Evolutionary conservation across 1,140 invertebrate species (phyloP), one percentile per base, ranked within the genome.

Genomic region (Aleiodes sp.): DNA sequence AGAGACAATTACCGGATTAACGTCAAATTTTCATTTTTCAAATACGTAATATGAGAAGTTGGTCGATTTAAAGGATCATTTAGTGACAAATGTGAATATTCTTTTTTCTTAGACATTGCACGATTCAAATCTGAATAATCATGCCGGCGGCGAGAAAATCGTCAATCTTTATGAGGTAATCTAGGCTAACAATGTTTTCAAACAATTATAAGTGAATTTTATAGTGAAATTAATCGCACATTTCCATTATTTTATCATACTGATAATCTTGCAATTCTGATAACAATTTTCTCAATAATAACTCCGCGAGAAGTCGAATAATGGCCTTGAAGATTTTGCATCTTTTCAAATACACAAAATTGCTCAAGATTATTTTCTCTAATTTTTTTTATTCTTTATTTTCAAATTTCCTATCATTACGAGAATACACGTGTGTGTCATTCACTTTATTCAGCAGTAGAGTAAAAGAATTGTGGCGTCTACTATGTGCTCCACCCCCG

Each of bases 131-230:
- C 2, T 24, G 1, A 16, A 52, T 24, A 26, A 52, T 52, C 19
- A 52, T 52, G 46, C 21, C 21, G 9, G 46, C 46, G 8, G 46
- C 46, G 46, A 4, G 24, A 68, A 70, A 73, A 57, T 73, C 62
- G 46, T 68, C 67, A 59, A n/a, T n/a, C n/a, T n/a, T n/a, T n/a
- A 70, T 62, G 61, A 66, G 70, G 35, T 73, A 70, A 62, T 71
- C 61, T 65, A 69, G 64, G 46, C 57, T 28, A 37, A 70, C 64
- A 33, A 66, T 19, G 60, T n/a, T n/a, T n/a, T n/a, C n/a, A n/a
- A n/a, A n/a, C n/a, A n/a, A n/a, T n/a, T n/a, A n/a, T n/a, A n/a
- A n/a, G n/a, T n/a, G n/a, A n/a, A n/a, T n/a, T n/a, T n/a, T n/a
- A n/a, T n/a, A n/a, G n/a, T n/a, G n/a, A n/a, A n/a, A n/a, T n/a